Percentiles rank a stretch among this genome's conserved stretches.
These are phyloP conservation scores for Agriopis leucophaearia DNA, from an alignment of 2,888 invertebrate genomes.

Conservation along the genomic window DNA sequence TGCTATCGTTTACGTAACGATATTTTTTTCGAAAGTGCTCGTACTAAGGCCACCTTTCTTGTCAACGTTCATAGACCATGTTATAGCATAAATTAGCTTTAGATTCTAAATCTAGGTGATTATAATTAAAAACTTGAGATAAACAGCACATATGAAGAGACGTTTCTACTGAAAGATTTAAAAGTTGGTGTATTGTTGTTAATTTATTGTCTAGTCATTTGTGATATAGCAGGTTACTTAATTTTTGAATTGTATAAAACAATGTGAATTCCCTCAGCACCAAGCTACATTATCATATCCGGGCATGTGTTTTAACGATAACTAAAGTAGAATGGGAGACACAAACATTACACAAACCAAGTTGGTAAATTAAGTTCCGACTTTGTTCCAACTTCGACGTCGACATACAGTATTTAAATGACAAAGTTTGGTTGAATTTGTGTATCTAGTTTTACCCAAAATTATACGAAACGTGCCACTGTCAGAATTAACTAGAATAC, in stretches of 20 bases:
- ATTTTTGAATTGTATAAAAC: background rate
- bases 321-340: constrained; percentile 4
- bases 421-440: constrained; percentile 36
- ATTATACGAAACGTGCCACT: constrained; percentile 28
- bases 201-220: too few relatives aligned
- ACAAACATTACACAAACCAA: constrained; percentile 27
- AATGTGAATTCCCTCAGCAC: background rate
- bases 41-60: too few relatives aligned
- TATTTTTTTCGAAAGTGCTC: too few relatives aligned
- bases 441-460: constrained; percentile 30
- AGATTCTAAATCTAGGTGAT: too few relatives aligned
- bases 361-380: constrained; percentile 37
- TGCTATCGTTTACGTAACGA: too few relatives aligned
- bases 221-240: too few relatives aligned
- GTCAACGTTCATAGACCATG: too few relatives aligned
- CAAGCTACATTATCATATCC: background rate
- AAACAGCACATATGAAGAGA: too few relatives aligned
- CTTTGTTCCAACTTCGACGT: constrained; percentile 37
- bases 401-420: constrained; percentile 38
- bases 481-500: constrained; percentile 13
- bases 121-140: too few relatives aligned
- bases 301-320: background rate
- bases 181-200: background rate
- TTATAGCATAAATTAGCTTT: too few relatives aligned
- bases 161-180: too few relatives aligned